Base-by-base conservation (phyloP, 2,888 invertebrate genomes). In the Nemotelus nigrinus region DNA sequence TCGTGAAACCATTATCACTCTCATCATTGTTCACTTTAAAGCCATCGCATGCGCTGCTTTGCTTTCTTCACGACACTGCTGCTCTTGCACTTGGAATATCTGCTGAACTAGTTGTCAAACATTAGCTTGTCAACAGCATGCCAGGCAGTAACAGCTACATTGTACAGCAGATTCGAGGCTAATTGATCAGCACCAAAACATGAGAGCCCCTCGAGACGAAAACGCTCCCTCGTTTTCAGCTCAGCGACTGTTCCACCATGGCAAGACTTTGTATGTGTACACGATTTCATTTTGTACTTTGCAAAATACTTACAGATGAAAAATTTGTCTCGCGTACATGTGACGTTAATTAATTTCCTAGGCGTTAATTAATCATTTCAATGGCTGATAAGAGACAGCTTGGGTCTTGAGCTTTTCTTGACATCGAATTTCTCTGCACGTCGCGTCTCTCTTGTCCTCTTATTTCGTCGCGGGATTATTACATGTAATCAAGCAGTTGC, bases 291-390 rank as follows among this genome's bases (percentile, higher is more conserved):
- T 74, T 74, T 60, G 60, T 63, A 74, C 48, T 63, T 60, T 74
- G 74, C 74, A 74, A 74, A 74, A 60, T 50, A 63, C 74, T 76
- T 65, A 76, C 64, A 76, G 79, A 77, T 74, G 77, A 79, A 79
- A 79, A 79, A 79, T 79, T 79, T 79, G 79, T 79, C 78, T 75
- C 60, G 72, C 47, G 63, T 77, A 78, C 78, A 78, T 78, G 79
- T 74, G 79, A 74, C 79, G 77, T 78, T 79, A 79, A 79, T 79
- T 79, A 79, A 79, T 79, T 79, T 79, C 74, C 78, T 78, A 68
- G 77, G 76, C 70, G 77, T 79, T 79, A 79, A 79, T 79, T 78
- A 79, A 79, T 79, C 79, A 79, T 79, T 79, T 78, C 74, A 79
- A 78, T 68, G 78, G 58, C 78, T 79, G 79, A 79, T 79, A 79